Conservation (phyloP, 92 coral and sea anemone species). For the Parazoanthus darwini region DNA sequence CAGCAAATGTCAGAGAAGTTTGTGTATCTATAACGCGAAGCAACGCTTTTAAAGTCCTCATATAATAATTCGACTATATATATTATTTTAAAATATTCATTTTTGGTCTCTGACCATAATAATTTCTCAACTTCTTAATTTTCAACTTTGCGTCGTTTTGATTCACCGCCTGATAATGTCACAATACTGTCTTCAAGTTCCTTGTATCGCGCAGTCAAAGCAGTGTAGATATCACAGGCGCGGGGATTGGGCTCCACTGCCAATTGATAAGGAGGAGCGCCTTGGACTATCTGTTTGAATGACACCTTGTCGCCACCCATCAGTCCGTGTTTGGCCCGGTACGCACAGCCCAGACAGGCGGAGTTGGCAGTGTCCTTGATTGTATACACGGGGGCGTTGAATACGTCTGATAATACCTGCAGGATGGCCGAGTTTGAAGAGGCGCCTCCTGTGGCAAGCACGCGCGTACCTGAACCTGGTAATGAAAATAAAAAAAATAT, state of each 20-base stretch:
- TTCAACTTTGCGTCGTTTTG: conserved; percentile 18
- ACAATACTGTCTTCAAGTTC: conserved; percentile 68
- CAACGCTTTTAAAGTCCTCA: no score
- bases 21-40: no score
- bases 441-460: conserved; percentile 99
- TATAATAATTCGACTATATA: not conserved
- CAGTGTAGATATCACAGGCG: conserved; percentile 57
- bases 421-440: conserved; percentile 90
- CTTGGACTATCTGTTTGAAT: conserved; percentile 70
- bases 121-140: not conserved
- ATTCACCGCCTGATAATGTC: not conserved
- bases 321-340: conserved; percentile 91
- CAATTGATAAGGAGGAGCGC: conserved; percentile 73
- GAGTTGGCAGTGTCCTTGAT: conserved; percentile 95
- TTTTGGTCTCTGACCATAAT: not conserved
- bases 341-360: conserved; percentile 95
- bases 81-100: not conserved
- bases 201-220: conserved; percentile 76
- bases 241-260: conserved; percentile 69
- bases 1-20: no score
- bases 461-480: conserved; percentile 72
- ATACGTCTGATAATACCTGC: conserved; percentile 85
- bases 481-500: not conserved
- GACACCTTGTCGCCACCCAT: conserved; percentile 53
- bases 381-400: conserved; percentile 92